These are phyloP conservation scores for Drosophila rhopaloa DNA, from an alignment of 1,140 invertebrate species.

Conservation along the genomic window DNA sequence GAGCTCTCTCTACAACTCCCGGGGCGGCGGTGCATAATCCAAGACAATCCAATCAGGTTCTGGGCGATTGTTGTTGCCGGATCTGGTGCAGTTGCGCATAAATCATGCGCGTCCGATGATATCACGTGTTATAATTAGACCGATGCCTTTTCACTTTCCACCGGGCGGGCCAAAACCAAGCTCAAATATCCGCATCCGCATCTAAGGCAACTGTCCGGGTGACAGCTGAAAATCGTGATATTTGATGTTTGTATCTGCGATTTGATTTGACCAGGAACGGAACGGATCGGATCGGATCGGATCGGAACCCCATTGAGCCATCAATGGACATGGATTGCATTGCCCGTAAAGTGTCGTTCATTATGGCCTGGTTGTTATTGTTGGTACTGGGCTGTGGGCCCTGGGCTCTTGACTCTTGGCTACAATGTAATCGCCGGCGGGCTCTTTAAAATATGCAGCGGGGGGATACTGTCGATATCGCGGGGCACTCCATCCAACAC, in stretches of 20 bases:
- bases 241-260: slow-evolving; percentile 71
- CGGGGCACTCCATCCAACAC: slow-evolving; percentile 31
- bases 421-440: slow-evolving; percentile 69
- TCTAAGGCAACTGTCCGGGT: slow-evolving; percentile 35
- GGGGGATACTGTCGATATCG: slow-evolving; percentile 45
- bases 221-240: slow-evolving; percentile 79
- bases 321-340: slow-evolving; percentile 41
- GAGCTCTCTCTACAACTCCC: slow-evolving; percentile 35
- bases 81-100: slow-evolving; percentile 58
- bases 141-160: slow-evolving; percentile 78
- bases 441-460: slow-evolving; percentile 79
- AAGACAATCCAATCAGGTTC: slow-evolving; percentile 49
- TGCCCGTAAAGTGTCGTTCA: slow-evolving; percentile 73
- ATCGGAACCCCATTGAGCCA: slow-evolving; percentile 52
- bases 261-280: slow-evolving; percentile 36
- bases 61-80: slow-evolving; percentile 48
- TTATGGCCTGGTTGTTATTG: slow-evolving; percentile 56
- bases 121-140: slow-evolving; percentile 79
- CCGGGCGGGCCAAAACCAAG: slow-evolving; percentile 4
- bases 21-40: slow-evolving; percentile 21
- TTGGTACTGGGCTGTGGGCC: slow-evolving; percentile 2
- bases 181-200: slow-evolving; percentile 16
- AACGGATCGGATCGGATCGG: slow-evolving; percentile 7
- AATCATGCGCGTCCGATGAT: slow-evolving; percentile 71
- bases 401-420: slow-evolving; percentile 17